phyloP scores from a whole-genome alignment of 1,140 invertebrate species.

The Scaptomyza hsui region DNA sequence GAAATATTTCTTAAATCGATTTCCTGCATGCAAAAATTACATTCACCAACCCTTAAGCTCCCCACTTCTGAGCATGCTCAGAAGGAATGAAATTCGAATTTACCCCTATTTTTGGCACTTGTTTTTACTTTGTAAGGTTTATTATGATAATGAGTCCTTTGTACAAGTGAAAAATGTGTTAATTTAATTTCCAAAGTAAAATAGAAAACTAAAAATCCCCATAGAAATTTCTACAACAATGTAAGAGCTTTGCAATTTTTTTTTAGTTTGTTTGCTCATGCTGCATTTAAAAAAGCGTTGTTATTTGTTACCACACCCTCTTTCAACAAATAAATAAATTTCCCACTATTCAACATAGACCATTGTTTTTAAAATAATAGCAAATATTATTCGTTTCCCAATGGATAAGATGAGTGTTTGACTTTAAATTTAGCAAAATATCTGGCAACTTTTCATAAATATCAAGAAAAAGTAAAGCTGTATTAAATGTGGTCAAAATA shows the following conservation, averaged over 20 bases:
- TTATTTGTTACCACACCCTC: neutral
- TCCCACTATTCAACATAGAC: neutral
- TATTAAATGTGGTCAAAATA: too few species aligned
- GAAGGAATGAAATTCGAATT: slow-evolving; percentile 7
- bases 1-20: slow-evolving; percentile 42
- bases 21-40: slow-evolving; percentile 22
- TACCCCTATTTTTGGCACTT: slow-evolving; percentile 27
- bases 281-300: neutral
- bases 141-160: neutral
- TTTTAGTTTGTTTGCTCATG: too few species aligned
- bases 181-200: neutral
- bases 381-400: too few species aligned
- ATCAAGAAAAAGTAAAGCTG: too few species aligned
- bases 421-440: too few species aligned
- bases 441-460: too few species aligned
- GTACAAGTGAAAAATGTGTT: neutral
- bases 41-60: slow-evolving; percentile 9
- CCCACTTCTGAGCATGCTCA: slow-evolving; percentile 31
- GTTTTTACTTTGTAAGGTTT: slow-evolving; percentile 10
- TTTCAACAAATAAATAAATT: neutral
- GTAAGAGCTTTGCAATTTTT: too few species aligned
- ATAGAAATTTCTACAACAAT: too few species aligned
- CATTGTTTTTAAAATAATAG: too few species aligned
- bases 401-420: too few species aligned
- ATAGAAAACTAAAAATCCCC: too few species aligned